Evolutionary conservation across 2,888 invertebrate genomes (phyloP), one percentile per base, ranked within the genome.

Genomic region (Pocota personata): DNA sequence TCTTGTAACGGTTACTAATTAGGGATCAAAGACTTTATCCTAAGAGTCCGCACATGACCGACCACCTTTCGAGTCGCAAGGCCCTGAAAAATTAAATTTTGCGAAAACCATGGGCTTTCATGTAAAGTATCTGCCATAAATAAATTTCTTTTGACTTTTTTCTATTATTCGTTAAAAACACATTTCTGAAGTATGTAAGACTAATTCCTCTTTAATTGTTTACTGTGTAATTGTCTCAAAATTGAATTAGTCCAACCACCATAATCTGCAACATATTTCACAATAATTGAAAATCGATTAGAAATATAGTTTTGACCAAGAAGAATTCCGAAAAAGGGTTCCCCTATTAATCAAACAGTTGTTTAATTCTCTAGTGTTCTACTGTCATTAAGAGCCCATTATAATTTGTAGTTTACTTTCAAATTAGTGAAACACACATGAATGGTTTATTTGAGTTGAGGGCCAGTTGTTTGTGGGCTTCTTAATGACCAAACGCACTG

Each of bases 381-480:
- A 14, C 4, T 62, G 82, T 48, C 82, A 62, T 82, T 55, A 75
- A 37, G 55, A 48, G 55, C 7, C 50, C 69, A 69, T 75, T 55
- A 75, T 16, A 55, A 40, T 27, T 73, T 60, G 69, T 10, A 55
- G 62, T 75, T 82, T 69, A 62, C 71, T 75, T 76, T 69, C 76
- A 71, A 76, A 82, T 76, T 76, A 82, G 69, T 72, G 35, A 40
- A 52, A 12, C 35, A 50, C 64, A 48, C 7, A 52, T 50, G 67
- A 77, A 78, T 62, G 71, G 71, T 78, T 78, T 30, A 35, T 46
- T 64, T 58, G 21, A 21, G 8, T 8, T 46, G n/a, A 30, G 12
- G 7, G 32, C 37, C 48, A 72, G 52, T 64, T 72, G 43, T 10
- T 73, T 55, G 66, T 43, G 67, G 58, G 35, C 10, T 19, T 66